phyloP scores from a whole-genome alignment of 92 coral and sea anemone genomes.

The Epizoanthus scotinus region DNA sequence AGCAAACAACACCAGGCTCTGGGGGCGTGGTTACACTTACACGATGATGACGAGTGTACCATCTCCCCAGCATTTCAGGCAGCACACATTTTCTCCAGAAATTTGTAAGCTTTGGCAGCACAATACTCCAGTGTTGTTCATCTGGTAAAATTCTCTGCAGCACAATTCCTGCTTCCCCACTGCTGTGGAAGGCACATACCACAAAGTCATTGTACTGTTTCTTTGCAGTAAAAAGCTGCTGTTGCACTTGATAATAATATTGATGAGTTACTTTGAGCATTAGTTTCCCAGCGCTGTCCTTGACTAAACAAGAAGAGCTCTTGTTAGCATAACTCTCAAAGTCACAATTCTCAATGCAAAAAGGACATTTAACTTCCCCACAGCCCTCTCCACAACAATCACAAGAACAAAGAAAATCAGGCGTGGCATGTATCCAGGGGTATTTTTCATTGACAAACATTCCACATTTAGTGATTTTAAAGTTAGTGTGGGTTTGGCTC shows the following conservation, averaged over 20 bases:
- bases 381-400: slow-evolving; percentile 76
- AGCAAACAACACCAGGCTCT: slow-evolving; percentile 15
- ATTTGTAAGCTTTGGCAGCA: slow-evolving; percentile 45
- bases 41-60: slow-evolving; percentile 70
- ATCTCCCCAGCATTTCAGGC: slow-evolving; percentile 61
- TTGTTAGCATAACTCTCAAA: slow-evolving; percentile 58
- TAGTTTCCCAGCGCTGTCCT: slow-evolving; percentile 33
- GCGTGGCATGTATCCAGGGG: slow-evolving; percentile 78
- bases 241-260: slow-evolving; percentile 62
- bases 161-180: slow-evolving; percentile 36
- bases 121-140: slow-evolving; percentile 49
- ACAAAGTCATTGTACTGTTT: slow-evolving; percentile 55
- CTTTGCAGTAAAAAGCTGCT: slow-evolving; percentile 52
- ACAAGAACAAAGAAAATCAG: slow-evolving; percentile 63
- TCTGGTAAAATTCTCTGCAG: slow-evolving; percentile 61
- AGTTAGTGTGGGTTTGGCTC: slow-evolving; percentile 25
- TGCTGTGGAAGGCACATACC: slow-evolving; percentile 52
- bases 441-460: slow-evolving; percentile 51
- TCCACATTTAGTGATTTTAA: slow-evolving; percentile 42
- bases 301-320: slow-evolving; percentile 57
- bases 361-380: slow-evolving; percentile 76
- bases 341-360: slow-evolving; percentile 55
- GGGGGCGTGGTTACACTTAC: neutral
- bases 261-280: slow-evolving; percentile 48
- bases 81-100: slow-evolving; percentile 62